phyloP scores from a whole-genome alignment of 30 jellyfish, hydroid and myxozoan species.

The Clytia hemisphaerica region DNA sequence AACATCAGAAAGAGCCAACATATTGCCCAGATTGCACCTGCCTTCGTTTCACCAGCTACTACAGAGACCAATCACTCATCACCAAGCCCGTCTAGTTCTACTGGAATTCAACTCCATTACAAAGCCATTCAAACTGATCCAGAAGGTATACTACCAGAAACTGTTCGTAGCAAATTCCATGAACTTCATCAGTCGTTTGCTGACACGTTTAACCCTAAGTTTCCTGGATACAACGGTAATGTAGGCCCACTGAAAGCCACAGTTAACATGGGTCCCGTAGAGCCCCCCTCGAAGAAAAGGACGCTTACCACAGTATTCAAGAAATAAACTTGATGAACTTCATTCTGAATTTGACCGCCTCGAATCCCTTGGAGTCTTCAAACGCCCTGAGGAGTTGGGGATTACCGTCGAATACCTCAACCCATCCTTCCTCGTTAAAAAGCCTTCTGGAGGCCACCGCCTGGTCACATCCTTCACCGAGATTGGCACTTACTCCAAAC shows the following conservation, averaged over 20 bases:
- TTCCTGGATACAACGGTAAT: conserved; percentile 51
- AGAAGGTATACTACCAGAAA: neutral
- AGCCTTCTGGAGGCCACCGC: conserved; percentile 50
- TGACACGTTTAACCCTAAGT: conserved; percentile 31
- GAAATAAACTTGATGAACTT: conserved; percentile 28
- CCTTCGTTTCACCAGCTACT: too few relatives aligned
- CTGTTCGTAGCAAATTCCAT: neutral
- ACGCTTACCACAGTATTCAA: conserved; percentile 33
- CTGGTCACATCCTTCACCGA: conserved; percentile 58
- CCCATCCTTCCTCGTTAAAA: conserved; percentile 55
- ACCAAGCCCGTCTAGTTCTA: too few relatives aligned
- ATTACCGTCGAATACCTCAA: conserved; percentile 38
- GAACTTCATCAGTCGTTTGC: conserved; percentile 5
- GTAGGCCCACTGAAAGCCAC: conserved; percentile 38
- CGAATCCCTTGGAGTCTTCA: conserved; percentile 45
- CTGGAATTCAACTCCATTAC: too few relatives aligned
- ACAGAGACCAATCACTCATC: too few relatives aligned
- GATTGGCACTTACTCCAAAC: conserved; percentile 42
- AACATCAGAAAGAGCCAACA: too few relatives aligned
- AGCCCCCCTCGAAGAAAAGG: conserved; percentile 55
- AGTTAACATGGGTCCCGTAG: conserved; percentile 51
- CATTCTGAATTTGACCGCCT: conserved; percentile 39
- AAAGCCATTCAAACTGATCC: neutral
- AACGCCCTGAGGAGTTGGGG: conserved; percentile 38
- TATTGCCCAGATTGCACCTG: too few relatives aligned